Percentiles rank a stretch among this genome's conserved stretches.
Evolutionary conservation across 2,888 invertebrate genomes (phyloP).

Genomic region (Orchesellides sinensis): DNA sequence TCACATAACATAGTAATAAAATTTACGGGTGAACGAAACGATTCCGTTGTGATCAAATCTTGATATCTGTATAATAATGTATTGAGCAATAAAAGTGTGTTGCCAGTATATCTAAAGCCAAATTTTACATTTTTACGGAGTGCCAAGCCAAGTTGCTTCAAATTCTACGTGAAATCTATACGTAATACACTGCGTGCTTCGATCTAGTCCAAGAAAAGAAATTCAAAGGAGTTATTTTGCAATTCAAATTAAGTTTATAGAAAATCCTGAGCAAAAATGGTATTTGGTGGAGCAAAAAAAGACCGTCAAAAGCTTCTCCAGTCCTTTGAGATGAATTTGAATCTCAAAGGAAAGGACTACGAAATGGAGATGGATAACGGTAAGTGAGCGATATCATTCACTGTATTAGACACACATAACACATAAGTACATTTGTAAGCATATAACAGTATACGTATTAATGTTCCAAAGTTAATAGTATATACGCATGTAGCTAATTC

Average conservation of each 20-base stretch:
- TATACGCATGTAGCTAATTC: too few relatives aligned
- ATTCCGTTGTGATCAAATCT: too few relatives aligned
- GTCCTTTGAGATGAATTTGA: slow-evolving; percentile 68
- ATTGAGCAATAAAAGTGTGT: too few relatives aligned
- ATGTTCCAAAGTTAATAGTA: too few relatives aligned
- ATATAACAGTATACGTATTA: too few relatives aligned
- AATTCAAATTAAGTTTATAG: too few relatives aligned
- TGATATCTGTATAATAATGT: too few relatives aligned
- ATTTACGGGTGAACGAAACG: too few relatives aligned
- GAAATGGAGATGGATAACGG: slow-evolving; percentile 67
- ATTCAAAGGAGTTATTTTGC: not conserved
- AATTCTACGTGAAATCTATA: not conserved
- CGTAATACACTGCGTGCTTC: not conserved
- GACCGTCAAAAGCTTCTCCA: slow-evolving; percentile 65
- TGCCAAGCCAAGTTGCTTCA: not conserved
- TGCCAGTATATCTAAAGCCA: too few relatives aligned
- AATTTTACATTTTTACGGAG: not conserved
- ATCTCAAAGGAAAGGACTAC: slow-evolving; percentile 56
- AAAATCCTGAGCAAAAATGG: slow-evolving; percentile 65
- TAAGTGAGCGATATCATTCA: slow-evolving; percentile 28
- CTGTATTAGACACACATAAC: too few relatives aligned
- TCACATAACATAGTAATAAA: too few relatives aligned
- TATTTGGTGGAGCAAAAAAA: slow-evolving; percentile 64
- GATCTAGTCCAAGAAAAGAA: not conserved
- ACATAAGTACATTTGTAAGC: not conserved